A percentile compares a stretch with the other conserved stretches of the same genome.
Conservation (phyloP, 2,888 invertebrate species). For the Drosophila vallismaia region DNA sequence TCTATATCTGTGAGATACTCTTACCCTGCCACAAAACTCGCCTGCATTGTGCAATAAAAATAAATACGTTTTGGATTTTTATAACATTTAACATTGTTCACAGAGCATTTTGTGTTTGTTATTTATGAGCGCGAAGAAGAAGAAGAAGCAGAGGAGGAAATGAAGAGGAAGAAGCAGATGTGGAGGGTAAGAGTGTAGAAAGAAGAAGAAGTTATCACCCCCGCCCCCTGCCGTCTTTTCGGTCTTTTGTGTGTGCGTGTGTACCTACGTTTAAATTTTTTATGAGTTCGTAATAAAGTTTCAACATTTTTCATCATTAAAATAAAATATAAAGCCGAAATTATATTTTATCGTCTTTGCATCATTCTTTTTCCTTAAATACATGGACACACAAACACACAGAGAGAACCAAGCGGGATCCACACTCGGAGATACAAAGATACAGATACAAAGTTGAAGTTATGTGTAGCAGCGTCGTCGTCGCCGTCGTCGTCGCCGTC, state of each 20-base stretch:
- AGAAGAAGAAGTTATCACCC: conserved; percentile 34
- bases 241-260: conserved; percentile 44
- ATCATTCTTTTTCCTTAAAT: conserved; percentile 79
- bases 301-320: conserved; percentile 83
- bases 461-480: conserved; percentile 70
- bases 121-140: conserved; percentile 68
- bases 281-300: conserved; percentile 82
- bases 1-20: conserved; percentile 55
- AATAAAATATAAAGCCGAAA: conserved; percentile 82
- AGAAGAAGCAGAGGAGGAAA: conserved; percentile 17
- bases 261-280: conserved; percentile 77
- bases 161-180: conserved; percentile 32
- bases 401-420: neutral
- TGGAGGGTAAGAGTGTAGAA: neutral
- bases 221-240: conserved; percentile 12
- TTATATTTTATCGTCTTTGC: conserved; percentile 82
- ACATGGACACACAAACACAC: conserved; percentile 48
- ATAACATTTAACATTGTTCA: conserved; percentile 74
- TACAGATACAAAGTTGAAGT: conserved; percentile 78
- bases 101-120: conserved; percentile 56
- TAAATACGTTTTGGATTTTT: conserved; percentile 65
- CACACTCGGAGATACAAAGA: conserved; percentile 57
- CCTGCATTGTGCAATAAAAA: conserved; percentile 72
- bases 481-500: conserved; percentile 42
- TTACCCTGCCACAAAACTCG: conserved; percentile 42